phyloP scores from a whole-genome alignment of 2,797 vertebrate genomes.

The Buphagus erythrorhynchus region DNA sequence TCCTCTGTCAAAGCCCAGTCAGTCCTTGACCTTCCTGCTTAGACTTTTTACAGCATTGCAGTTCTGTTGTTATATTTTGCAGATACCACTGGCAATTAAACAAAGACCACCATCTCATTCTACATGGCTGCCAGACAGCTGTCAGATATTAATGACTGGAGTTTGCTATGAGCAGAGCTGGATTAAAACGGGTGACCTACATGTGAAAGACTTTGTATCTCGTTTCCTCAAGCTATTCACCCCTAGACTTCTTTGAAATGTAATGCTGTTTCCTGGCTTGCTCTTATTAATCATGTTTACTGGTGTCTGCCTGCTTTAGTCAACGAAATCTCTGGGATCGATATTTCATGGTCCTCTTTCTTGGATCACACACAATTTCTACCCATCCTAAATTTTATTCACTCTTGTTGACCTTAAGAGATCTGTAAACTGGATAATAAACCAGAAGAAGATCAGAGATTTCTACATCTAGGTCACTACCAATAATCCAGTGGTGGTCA shows the following conservation, averaged over 20 bases:
- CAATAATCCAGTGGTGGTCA: slow-evolving; percentile 42
- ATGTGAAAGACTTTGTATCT: slow-evolving; percentile 42
- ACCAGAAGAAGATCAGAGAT: slow-evolving; percentile 46
- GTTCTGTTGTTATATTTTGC: background rate
- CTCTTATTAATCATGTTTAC: background rate
- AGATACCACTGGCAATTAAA: background rate
- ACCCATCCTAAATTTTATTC: background rate
- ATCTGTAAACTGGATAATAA: slow-evolving; percentile 47
- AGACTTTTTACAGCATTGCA: background rate
- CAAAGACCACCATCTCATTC: background rate
- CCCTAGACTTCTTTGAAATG: slow-evolving; percentile 23
- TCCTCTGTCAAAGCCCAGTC: background rate
- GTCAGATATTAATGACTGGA: background rate
- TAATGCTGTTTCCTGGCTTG: background rate
- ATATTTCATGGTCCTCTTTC: background rate
- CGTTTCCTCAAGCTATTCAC: slow-evolving; percentile 26
- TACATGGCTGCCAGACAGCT: background rate
- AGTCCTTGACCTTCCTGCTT: slow-evolving; percentile 26
- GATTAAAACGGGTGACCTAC: slow-evolving; percentile 49
- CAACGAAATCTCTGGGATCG: background rate
- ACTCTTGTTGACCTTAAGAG: slow-evolving; percentile 15
- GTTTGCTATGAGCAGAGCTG: background rate
- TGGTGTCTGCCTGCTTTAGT: background rate
- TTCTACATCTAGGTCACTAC: slow-evolving; percentile 51
- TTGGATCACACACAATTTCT: background rate